phyloP scores from a whole-genome alignment of 2,888 invertebrate genomes.

The Standfussiana lucernea region DNA sequence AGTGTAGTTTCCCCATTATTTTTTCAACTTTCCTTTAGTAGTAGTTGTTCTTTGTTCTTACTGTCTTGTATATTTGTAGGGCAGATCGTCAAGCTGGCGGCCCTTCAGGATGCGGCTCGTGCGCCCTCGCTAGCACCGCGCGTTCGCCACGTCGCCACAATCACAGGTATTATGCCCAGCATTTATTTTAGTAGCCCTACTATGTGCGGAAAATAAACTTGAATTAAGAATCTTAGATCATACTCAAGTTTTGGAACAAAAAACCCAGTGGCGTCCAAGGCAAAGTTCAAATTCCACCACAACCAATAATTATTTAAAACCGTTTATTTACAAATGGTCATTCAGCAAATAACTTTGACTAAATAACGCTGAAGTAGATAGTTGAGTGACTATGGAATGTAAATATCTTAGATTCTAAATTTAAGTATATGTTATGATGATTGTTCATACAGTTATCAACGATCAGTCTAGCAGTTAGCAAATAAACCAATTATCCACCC shows the following conservation, averaged over 20 bases:
- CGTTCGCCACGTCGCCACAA: slow-evolving; percentile 92
- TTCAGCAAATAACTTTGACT: background rate
- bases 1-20: background rate
- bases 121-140: slow-evolving; percentile 92
- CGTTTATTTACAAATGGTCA: background rate
- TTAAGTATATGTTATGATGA: background rate
- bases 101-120: slow-evolving; percentile 94
- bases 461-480: slow-evolving; percentile 19
- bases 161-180: slow-evolving; percentile 91
- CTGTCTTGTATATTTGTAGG: slow-evolving; percentile 74
- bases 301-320: slow-evolving; percentile 7
- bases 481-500: slow-evolving; percentile 30
- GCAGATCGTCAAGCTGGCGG: slow-evolving; percentile 94
- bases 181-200: background rate
- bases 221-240: slow-evolving; percentile 35
- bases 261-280: too few species aligned
- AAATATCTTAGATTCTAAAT: slow-evolving; percentile 8
- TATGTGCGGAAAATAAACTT: slow-evolving; percentile 4
- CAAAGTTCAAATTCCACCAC: slow-evolving; percentile 9
- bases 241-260: background rate
- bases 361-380: background rate
- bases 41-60: background rate
- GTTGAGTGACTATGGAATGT: background rate
- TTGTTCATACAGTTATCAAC: background rate
- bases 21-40: background rate